Evolutionary conservation across 2,888 invertebrate species (phyloP).

Genomic region (Alentia gelatinosa): DNA sequence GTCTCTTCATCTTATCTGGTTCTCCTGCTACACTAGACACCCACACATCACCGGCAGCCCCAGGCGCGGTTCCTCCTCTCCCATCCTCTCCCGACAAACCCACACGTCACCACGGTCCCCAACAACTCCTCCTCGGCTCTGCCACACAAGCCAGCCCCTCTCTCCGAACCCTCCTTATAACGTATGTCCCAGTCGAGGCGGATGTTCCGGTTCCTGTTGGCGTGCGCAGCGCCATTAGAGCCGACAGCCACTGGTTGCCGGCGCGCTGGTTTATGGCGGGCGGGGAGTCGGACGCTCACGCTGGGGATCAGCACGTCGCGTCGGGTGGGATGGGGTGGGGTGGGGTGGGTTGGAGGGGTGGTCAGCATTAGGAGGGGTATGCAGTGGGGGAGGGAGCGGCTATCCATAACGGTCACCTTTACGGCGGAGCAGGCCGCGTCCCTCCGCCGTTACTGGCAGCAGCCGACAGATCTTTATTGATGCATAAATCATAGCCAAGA

Average conservation of each 20-base stretch:
- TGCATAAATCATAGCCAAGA: slow-evolving; percentile 18
- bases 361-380: too few relatives aligned
- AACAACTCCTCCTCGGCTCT: neutral
- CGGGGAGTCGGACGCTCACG: neutral
- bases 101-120: neutral
- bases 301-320: neutral
- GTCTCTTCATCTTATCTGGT: neutral
- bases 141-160: neutral
- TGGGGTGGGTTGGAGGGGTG: neutral
- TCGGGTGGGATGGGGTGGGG: neutral
- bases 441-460: neutral
- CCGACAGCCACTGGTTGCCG: neutral
- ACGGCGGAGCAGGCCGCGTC: neutral
- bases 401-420: neutral
- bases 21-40: neutral
- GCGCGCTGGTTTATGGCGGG: neutral
- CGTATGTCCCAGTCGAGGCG: neutral
- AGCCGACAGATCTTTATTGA: neutral
- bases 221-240: neutral
- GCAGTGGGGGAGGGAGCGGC: neutral
- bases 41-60: neutral
- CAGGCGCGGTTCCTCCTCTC: neutral
- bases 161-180: neutral
- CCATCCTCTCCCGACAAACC: neutral
- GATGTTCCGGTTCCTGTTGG: neutral